Percentiles rank a stretch among this genome's conserved stretches.
Evolutionary conservation across 1,140 invertebrate genomes (phyloP).

Genomic region (Triops cancriformis): DNA sequence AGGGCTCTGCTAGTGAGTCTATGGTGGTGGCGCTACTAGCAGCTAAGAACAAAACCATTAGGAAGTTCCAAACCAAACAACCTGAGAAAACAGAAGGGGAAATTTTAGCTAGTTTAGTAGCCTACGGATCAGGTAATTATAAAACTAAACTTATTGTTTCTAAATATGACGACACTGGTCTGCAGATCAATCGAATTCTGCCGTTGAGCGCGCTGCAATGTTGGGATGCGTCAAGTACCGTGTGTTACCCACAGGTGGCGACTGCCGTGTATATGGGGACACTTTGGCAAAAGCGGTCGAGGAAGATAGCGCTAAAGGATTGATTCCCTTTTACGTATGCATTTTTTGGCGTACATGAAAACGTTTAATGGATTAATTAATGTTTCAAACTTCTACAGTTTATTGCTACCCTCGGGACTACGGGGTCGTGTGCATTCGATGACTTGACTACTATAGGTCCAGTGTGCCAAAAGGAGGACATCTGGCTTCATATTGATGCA

Average conservation of each 20-base stretch:
- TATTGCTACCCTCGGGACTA: slow-evolving; percentile 84
- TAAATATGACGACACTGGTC: no score
- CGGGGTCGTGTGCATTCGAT: slow-evolving; percentile 83
- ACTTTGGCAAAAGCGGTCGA: slow-evolving; percentile 70
- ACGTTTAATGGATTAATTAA: neutral
- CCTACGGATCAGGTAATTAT: slow-evolving; percentile 62
- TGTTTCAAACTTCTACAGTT: slow-evolving; percentile 48
- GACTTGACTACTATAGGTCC: slow-evolving; percentile 71
- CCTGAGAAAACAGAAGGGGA: slow-evolving; percentile 71
- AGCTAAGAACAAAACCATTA: slow-evolving; percentile 69
- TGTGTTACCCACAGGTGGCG: slow-evolving; percentile 65
- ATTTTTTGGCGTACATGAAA: neutral
- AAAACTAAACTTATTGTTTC: neutral
- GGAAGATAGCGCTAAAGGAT: slow-evolving; percentile 67
- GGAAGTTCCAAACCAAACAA: slow-evolving; percentile 58
- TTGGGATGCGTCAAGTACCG: slow-evolving; percentile 79
- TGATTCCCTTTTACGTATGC: slow-evolving; percentile 80
- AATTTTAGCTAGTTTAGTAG: slow-evolving; percentile 78
- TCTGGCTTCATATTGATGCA: slow-evolving; percentile 91
- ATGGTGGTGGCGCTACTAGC: slow-evolving; percentile 79
- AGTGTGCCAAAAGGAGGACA: slow-evolving; percentile 60
- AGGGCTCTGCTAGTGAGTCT: slow-evolving; percentile 81
- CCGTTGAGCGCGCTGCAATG: slow-evolving; percentile 84
- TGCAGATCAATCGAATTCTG: slow-evolving; percentile 82
- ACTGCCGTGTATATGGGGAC: slow-evolving; percentile 68